Percentiles rank a stretch among this genome's conserved stretches.
These are phyloP conservation scores for Trilocha varians DNA, from an alignment of 2,888 invertebrate species.

Conservation along the genomic window DNA sequence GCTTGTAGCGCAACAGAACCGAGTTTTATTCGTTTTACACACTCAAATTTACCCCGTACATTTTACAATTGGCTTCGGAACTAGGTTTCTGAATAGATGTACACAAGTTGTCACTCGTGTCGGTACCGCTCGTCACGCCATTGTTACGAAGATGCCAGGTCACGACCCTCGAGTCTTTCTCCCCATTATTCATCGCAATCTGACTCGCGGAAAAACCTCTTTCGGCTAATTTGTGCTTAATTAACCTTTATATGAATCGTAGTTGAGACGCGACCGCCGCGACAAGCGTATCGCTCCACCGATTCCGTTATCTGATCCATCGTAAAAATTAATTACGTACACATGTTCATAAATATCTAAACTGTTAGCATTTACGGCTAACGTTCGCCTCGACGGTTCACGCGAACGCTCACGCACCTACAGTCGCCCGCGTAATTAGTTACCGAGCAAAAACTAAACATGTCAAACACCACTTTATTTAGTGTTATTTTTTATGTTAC, in stretches of 20 bases:
- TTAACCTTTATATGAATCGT: slow-evolving; percentile 48
- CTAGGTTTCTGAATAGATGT: slow-evolving; percentile 32
- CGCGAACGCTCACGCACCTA: slow-evolving; percentile 50
- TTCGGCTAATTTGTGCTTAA: slow-evolving; percentile 41
- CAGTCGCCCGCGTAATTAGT: slow-evolving; percentile 46
- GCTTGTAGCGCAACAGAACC: slow-evolving; percentile 21
- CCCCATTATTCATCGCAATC: slow-evolving; percentile 25
- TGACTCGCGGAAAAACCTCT: slow-evolving; percentile 31
- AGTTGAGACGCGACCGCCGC: slow-evolving; percentile 39
- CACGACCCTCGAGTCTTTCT: slow-evolving; percentile 16
- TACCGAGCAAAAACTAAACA: slow-evolving; percentile 52
- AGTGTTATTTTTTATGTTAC: slow-evolving; percentile 60
- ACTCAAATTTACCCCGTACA: slow-evolving; percentile 18
- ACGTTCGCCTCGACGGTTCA: slow-evolving; percentile 47
- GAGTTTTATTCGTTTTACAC: slow-evolving; percentile 29
- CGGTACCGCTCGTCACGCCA: slow-evolving; percentile 7
- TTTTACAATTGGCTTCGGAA: slow-evolving; percentile 40
- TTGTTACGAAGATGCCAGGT: neutral
- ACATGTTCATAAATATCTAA: slow-evolving; percentile 71
- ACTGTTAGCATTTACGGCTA: slow-evolving; percentile 61
- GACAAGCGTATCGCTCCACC: slow-evolving; percentile 61
- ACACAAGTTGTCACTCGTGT: slow-evolving; percentile 26
- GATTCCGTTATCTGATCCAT: slow-evolving; percentile 64
- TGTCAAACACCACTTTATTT: slow-evolving; percentile 66
- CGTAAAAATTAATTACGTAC: slow-evolving; percentile 72